phyloP scores from a whole-genome alignment of 92 coral and sea anemone species.

The Montipora capitata region DNA sequence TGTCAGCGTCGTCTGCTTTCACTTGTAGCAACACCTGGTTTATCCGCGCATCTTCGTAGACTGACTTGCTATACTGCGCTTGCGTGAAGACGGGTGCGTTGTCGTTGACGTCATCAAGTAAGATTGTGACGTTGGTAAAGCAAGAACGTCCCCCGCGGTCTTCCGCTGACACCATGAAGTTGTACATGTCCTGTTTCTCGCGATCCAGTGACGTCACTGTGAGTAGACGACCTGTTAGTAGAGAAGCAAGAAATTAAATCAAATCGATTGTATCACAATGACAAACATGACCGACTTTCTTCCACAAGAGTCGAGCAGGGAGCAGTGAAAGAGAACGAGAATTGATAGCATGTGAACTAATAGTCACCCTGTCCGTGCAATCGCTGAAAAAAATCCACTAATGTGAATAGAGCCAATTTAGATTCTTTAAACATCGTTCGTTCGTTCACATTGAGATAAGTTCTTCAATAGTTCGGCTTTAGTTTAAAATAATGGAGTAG shows the following conservation, averaged over 20 bases:
- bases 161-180: conserved; percentile 97
- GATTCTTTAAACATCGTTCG: too few species aligned
- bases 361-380: too few species aligned
- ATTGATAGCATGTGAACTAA: too few species aligned
- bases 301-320: too few species aligned
- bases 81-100: conserved; percentile 88
- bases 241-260: background rate
- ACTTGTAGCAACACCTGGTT: conserved; percentile 92
- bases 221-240: conserved; percentile 71
- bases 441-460: too few species aligned
- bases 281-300: too few species aligned
- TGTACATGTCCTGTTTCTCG: conserved; percentile 87
- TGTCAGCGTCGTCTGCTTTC: conserved; percentile 91
- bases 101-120: conserved; percentile 94
- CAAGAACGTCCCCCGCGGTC: conserved; percentile 94
- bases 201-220: conserved; percentile 83
- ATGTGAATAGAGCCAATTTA: too few species aligned
- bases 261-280: too few species aligned
- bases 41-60: conserved; percentile 89
- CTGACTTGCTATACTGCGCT: conserved; percentile 83
- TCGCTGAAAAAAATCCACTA: too few species aligned
- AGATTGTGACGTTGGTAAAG: conserved; percentile 90
- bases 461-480: too few species aligned
- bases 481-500: too few species aligned
- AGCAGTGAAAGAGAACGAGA: too few species aligned